These are phyloP conservation scores for Diploptera punctata DNA, from an alignment of 2,888 invertebrate species.

Conservation along the genomic window DNA sequence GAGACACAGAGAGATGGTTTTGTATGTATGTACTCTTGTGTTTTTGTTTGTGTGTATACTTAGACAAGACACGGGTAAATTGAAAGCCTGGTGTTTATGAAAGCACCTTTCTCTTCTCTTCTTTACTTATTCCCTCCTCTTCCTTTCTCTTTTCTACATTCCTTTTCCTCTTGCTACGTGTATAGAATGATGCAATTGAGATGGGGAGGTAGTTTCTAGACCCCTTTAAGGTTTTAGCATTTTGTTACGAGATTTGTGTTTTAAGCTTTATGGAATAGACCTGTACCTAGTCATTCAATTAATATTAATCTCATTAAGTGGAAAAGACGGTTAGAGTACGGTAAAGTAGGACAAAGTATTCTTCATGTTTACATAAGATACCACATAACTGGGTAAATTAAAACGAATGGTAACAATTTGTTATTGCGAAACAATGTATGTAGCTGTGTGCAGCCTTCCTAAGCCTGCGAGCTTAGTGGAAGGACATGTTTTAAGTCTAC, in stretches of 20 bases:
- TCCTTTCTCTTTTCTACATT: background rate
- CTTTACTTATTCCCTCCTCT: background rate
- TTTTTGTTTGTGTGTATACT: too few species aligned
- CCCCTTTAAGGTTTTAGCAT: too few species aligned
- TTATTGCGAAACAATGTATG: too few species aligned
- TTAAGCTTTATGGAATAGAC: background rate
- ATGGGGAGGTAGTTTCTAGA: too few species aligned
- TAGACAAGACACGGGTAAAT: constrained; percentile 4
- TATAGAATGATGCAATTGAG: too few species aligned
- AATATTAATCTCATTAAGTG: constrained; percentile 32
- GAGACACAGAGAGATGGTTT: constrained; percentile 32
- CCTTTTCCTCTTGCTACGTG: background rate
- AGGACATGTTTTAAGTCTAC: too few species aligned
- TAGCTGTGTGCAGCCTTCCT: too few species aligned
- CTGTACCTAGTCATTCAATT: constrained; percentile 34
- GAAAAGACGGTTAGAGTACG: background rate
- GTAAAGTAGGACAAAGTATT: too few species aligned
- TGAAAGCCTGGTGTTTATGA: constrained; percentile 30
- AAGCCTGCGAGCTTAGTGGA: too few species aligned
- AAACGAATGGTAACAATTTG: too few species aligned
- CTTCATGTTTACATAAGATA: too few species aligned
- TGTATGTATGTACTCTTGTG: constrained; percentile 26
- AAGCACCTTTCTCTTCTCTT: constrained; percentile 13
- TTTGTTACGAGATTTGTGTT: background rate
- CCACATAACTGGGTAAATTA: too few species aligned